Evolutionary conservation across 2,797 vertebrate species (phyloP), one percentile per base, ranked within the genome.

Genomic region (Borostomias antarcticus): DNA sequence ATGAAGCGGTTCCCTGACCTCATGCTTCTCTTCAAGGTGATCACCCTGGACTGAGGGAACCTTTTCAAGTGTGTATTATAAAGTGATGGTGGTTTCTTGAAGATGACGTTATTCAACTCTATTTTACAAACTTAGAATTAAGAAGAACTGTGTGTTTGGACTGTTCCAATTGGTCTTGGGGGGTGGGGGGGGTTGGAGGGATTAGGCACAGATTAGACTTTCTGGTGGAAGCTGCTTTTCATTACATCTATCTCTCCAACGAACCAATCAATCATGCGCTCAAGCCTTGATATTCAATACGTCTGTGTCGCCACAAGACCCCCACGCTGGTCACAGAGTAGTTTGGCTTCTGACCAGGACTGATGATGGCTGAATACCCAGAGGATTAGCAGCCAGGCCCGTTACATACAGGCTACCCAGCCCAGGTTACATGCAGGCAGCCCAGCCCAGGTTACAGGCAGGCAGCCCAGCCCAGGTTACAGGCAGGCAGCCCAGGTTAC

Each of bases 341-440:
- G 37, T 60, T 60, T 60, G 58, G 37, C 58, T 60, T 43, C 23
- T 43, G 23, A 60, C 58, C 58, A 60, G 37, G 37, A 28, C 58
- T 28, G 58, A 59, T 45, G 37, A 59, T 15, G 58, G 23, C 13
- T 58, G 33, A 40, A 25, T 10, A 8, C 23, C 37, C 35, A 1
- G 15, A 5, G 17, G 26, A 47, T 40, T 47, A 29, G 35, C 26
- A 17, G 45, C 13, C 52, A 56, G 13, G 28, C 53, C 53, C 53
- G 30, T 26, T 56, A n/a, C n/a, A n/a, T n/a, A n/a, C n/a, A n/a
- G n/a, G n/a, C n/a, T n/a, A n/a, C n/a, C n/a, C n/a, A n/a, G n/a
- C n/a, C n/a, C n/a, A n/a, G n/a, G n/a, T n/a, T n/a, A n/a, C n/a
- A n/a, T n/a, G n/a, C n/a, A n/a, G n/a, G n/a, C n/a, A n/a, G n/a